A percentile compares a stretch with the other conserved stretches of the same genome.
Conservation (phyloP, 1,140 invertebrate species). For the Heterodera schachtii region DNA sequence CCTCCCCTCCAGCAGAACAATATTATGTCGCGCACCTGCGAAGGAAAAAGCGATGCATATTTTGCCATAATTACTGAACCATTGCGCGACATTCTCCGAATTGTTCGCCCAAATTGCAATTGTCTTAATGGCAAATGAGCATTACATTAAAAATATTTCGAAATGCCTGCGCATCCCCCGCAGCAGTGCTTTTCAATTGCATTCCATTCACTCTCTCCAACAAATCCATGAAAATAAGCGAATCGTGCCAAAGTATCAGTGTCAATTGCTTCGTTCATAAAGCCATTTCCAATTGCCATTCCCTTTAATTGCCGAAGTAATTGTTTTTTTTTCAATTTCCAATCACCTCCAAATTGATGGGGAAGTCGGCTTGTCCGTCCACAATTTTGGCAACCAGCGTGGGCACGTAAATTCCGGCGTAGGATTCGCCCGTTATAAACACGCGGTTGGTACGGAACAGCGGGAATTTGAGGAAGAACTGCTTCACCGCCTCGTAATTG, state of each 20-base stretch:
- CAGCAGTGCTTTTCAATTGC: constrained; percentile 53
- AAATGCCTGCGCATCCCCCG: constrained; percentile 29
- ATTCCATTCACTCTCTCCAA: constrained; percentile 58
- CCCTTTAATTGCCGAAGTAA: constrained; percentile 26
- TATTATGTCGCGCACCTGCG: constrained; percentile 51
- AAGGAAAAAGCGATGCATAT: constrained; percentile 40
- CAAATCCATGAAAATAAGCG: constrained; percentile 56
- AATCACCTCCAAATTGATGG: constrained; percentile 38
- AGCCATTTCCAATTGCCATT: constrained; percentile 62
- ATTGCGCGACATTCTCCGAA: constrained; percentile 2
- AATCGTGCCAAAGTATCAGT: constrained; percentile 55
- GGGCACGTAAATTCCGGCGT: constrained; percentile 68
- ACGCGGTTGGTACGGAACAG: constrained; percentile 67
- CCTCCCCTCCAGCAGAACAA: constrained; percentile 57
- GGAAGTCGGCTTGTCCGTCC: constrained; percentile 14
- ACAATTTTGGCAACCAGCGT: constrained; percentile 68
- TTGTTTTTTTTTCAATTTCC: background rate
- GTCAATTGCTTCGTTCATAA: constrained; percentile 53
- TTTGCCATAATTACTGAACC: constrained; percentile 19
- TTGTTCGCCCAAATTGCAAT: constrained; percentile 16
- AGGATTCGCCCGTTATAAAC: constrained; percentile 68
- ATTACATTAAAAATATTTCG: background rate
- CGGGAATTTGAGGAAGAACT: constrained; percentile 70
- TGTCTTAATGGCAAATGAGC: background rate
- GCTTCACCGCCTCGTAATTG: constrained; percentile 68